Conservation (phyloP, 2,888 invertebrate genomes). For the Frankliniella intonsa region DNA sequence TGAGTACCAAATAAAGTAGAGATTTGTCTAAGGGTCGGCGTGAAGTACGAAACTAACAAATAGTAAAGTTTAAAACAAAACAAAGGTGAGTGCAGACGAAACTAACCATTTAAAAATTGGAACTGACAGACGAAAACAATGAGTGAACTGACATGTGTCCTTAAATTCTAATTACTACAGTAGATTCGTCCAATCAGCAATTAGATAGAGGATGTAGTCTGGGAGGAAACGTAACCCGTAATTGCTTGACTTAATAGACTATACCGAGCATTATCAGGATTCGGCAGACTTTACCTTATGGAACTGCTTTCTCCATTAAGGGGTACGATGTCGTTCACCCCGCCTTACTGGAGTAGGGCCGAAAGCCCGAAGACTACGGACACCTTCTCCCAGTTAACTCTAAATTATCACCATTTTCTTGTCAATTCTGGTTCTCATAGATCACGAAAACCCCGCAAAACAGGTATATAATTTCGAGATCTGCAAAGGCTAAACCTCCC, state of each 20-base stretch:
- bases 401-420: background rate
- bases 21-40: no score
- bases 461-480: background rate
- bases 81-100: background rate
- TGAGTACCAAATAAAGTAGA: no score
- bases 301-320: conserved; percentile 25
- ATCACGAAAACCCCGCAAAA: background rate
- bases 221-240: no score
- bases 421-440: background rate
- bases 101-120: conserved; percentile 14
- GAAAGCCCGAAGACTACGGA: background rate
- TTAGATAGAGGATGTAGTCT: no score
- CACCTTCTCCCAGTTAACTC: background rate
- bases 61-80: background rate
- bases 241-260: no score
- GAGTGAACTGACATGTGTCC: background rate
- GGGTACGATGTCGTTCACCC: conserved; percentile 8
- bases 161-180: background rate
- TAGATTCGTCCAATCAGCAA: background rate
- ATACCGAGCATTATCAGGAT: no score
- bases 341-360: background rate
- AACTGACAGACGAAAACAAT: conserved; percentile 17
- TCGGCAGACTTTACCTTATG: conserved; percentile 18
- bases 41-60: no score
- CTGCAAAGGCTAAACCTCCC: background rate